These are phyloP conservation scores for Zygogramma bicolorata DNA, from an alignment of 2,888 invertebrate species.

Conservation along the genomic window DNA sequence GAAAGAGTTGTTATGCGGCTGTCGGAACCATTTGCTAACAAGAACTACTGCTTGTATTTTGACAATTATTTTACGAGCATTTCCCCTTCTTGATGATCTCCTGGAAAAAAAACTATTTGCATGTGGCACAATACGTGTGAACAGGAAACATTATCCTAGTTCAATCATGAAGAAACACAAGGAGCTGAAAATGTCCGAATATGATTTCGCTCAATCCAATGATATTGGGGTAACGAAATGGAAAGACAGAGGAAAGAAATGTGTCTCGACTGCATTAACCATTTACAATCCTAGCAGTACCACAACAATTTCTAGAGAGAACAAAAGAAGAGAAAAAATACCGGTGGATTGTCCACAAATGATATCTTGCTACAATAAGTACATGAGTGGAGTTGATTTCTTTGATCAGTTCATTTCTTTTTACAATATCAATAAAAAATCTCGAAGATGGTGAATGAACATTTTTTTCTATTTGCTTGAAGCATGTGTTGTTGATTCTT, in stretches of 20 bases:
- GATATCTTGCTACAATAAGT: slow-evolving; percentile 27
- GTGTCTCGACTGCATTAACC: slow-evolving; percentile 29
- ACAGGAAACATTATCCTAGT: slow-evolving; percentile 13
- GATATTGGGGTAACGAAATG: slow-evolving; percentile 25
- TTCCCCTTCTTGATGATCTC: slow-evolving; percentile 19
- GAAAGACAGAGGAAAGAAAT: slow-evolving; percentile 29
- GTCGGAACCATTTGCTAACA: slow-evolving; percentile 22
- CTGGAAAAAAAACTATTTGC: slow-evolving; percentile 23
- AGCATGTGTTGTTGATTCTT: slow-evolving; percentile 12
- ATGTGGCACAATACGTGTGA: slow-evolving; percentile 12
- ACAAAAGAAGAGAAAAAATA: slow-evolving; percentile 26
- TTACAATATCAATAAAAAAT: slow-evolving; percentile 15
- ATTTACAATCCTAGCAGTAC: slow-evolving; percentile 27
- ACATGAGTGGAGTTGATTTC: slow-evolving; percentile 14
- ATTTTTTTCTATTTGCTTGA: slow-evolving; percentile 21
- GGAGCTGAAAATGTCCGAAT: slow-evolving; percentile 17
- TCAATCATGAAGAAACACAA: slow-evolving; percentile 21
- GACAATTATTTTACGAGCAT: slow-evolving; percentile 30
- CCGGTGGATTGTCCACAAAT: slow-evolving; percentile 22
- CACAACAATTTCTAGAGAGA: slow-evolving; percentile 12
- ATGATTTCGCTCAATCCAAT: slow-evolving; percentile 32
- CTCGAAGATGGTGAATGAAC: slow-evolving; percentile 19
- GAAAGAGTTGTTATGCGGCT: slow-evolving; percentile 26
- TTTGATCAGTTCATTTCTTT: slow-evolving; percentile 10
- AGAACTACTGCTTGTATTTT: slow-evolving; percentile 32